A percentile compares a stretch with the other conserved stretches of the same genome.
Evolutionary conservation across 2,113 vertebrate genomes (phyloP).

Genomic region (Rissa tridactyla): DNA sequence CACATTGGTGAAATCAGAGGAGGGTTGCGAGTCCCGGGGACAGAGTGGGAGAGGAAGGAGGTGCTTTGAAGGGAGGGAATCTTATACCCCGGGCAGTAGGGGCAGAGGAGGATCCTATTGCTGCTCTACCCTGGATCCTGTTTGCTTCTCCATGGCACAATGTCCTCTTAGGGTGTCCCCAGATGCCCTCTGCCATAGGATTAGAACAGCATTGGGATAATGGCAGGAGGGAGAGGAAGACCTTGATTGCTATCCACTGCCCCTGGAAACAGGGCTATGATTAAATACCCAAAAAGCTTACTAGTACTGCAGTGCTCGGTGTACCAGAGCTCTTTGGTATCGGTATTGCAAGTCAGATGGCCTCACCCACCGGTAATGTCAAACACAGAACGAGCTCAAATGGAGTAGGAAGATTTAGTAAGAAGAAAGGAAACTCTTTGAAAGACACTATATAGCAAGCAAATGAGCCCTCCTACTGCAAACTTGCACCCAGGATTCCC

Average conservation of each 20-base stretch:
- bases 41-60: not conserved
- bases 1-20: rapidly evolving
- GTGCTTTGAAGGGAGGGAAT: not conserved
- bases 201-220: not conserved
- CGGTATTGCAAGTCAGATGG: not conserved
- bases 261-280: not conserved
- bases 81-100: not conserved
- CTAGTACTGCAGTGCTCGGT: not conserved
- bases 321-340: not conserved
- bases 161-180: not conserved
- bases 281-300: not conserved
- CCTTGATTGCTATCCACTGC: not conserved
- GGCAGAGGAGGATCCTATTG: not conserved
- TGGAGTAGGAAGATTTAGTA: not conserved
- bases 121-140: not conserved
- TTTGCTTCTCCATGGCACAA: rapidly evolving
- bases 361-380: not conserved
- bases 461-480: not conserved
- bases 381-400: not conserved
- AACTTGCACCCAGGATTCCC: not conserved
- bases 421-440: not conserved
- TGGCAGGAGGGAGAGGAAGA: not conserved
- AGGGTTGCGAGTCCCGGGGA: not conserved
- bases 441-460: not conserved
- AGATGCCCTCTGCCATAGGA: not conserved